Conservation (phyloP, 1,140 invertebrate species). For the Dendroctonus valens region DNA sequence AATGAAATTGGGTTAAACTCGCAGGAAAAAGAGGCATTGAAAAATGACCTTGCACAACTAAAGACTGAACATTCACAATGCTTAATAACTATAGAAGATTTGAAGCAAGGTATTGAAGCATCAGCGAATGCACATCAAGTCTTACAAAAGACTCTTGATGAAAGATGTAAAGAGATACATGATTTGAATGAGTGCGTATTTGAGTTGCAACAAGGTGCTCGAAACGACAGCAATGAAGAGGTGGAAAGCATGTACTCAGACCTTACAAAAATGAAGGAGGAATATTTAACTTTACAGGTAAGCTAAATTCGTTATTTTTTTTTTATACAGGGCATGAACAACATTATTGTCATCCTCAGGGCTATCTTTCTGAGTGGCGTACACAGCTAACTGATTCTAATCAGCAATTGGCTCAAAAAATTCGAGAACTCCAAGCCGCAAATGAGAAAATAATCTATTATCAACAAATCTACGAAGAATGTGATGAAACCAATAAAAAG, state of each 20-base stretch:
- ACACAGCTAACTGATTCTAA: conserved; percentile 19
- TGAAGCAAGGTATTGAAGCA: too few species aligned
- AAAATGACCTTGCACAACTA: conserved; percentile 9
- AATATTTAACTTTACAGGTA: conserved; percentile 26
- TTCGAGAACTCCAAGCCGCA: conserved; percentile 22
- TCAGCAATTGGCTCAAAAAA: conserved; percentile 24
- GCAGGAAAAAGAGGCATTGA: conserved; percentile 14
- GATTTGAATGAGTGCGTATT: too few species aligned
- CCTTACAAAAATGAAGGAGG: conserved; percentile 12
- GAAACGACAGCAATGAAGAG: too few species aligned
- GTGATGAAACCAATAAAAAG: conserved; percentile 31
- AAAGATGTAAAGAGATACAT: too few species aligned
- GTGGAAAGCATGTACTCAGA: too few species aligned
- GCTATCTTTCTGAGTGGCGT: conserved; percentile 20
- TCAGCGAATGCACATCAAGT: too few species aligned
- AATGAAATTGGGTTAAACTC: neutral
- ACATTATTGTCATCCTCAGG: conserved; percentile 8
- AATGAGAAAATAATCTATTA: conserved; percentile 34
- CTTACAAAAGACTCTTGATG: too few species aligned
- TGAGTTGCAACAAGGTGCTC: too few species aligned
- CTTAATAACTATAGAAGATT: too few species aligned
- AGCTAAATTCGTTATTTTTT: neutral
- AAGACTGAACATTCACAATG: too few species aligned
- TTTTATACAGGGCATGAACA: neutral
- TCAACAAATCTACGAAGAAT: conserved; percentile 22